These are phyloP conservation scores for Halisarca cf. caerulea DNA, from an alignment of 37 sponge, comb jelly and placozoan species.

Conservation along the genomic window DNA sequence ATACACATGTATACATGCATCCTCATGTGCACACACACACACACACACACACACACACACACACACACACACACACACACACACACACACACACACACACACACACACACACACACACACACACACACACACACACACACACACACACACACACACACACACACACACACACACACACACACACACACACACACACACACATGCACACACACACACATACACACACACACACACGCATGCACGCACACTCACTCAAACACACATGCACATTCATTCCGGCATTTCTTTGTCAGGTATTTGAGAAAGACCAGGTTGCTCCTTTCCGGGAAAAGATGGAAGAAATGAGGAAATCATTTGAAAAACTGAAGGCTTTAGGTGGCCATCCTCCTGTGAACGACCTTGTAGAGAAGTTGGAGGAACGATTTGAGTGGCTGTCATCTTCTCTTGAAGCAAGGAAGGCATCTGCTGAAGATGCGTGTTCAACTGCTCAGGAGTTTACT, in stretches of 20 bases:
- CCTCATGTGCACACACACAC: too few species aligned
- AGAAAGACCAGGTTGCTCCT: neutral
- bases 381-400: conserved; percentile 8
- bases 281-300: neutral
- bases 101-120: too few species aligned
- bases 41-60: too few species aligned
- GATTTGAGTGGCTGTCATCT: neutral
- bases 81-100: too few species aligned
- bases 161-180: too few species aligned
- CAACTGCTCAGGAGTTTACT: neutral
- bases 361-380: neutral
- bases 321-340: neutral
- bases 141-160: too few species aligned
- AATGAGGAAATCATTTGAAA: neutral
- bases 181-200: too few species aligned
- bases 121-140: too few species aligned
- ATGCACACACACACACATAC: too few species aligned
- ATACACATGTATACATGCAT: too few species aligned
- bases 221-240: conserved; percentile 13
- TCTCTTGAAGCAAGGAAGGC: neutral
- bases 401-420: neutral
- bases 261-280: neutral
- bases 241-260: neutral
- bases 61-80: too few species aligned
- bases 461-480: neutral